Conservation (phyloP, 2,888 invertebrate species). For the Bruchidius siliquastri region DNA sequence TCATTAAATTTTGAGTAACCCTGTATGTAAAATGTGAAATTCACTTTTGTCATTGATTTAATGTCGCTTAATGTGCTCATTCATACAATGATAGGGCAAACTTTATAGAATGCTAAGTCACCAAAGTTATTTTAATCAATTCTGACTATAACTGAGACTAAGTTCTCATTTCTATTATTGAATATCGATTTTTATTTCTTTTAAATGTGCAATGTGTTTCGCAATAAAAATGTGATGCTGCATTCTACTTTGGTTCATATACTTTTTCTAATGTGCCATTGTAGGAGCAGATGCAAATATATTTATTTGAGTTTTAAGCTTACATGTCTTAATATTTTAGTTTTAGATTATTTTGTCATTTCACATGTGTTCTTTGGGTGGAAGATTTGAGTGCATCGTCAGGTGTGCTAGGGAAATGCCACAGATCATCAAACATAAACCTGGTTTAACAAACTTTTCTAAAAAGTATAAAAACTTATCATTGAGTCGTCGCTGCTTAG, state of each 20-base stretch:
- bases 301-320: constrained; percentile 9
- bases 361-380: constrained; percentile 12
- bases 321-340: constrained; percentile 6
- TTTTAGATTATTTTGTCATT: constrained; percentile 11
- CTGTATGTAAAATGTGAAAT: constrained; percentile 8
- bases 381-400: constrained; percentile 11
- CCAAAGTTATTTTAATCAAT: constrained; percentile 36
- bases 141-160: constrained; percentile 17
- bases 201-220: constrained; percentile 37
- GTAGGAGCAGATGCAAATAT: constrained; percentile 14
- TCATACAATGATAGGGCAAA: constrained; percentile 30
- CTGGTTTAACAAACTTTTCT: not conserved
- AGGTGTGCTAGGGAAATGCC: not conserved
- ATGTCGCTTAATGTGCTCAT: constrained; percentile 13
- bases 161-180: not conserved
- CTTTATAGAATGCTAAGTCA: constrained; percentile 38
- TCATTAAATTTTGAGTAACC: not conserved
- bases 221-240: constrained; percentile 40
- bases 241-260: constrained; percentile 13
- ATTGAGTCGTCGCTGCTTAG: not conserved
- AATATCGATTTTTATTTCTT: constrained; percentile 8
- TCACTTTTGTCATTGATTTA: constrained; percentile 19
- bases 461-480: not conserved
- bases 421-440: not conserved
- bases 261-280: constrained; percentile 12